phyloP scores from a whole-genome alignment of 2,797 vertebrate genomes.

The Pangasius krempfi region DNA sequence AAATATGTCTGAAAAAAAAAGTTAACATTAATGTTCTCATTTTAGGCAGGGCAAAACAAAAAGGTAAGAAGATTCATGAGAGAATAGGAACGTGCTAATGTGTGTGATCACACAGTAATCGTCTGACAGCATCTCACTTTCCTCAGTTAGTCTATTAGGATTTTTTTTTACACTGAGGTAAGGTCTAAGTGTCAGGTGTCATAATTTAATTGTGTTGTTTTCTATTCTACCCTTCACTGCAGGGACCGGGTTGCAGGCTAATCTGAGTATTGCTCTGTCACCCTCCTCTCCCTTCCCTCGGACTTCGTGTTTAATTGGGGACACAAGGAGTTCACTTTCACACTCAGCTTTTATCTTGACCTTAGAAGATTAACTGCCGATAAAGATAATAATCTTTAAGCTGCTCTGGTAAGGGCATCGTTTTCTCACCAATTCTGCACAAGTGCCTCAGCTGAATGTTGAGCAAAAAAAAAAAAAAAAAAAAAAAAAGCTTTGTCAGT shows the following conservation, averaged over 20 bases:
- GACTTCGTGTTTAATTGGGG: slow-evolving; percentile 76
- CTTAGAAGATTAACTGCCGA: slow-evolving; percentile 81
- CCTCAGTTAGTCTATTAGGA: slow-evolving; percentile 78
- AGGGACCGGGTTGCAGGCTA: slow-evolving; percentile 68
- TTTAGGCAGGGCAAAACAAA: slow-evolving; percentile 48
- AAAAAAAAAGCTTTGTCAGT: slow-evolving; percentile 32
- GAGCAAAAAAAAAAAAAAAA: neutral
- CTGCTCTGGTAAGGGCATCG: slow-evolving; percentile 76
- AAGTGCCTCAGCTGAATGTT: slow-evolving; percentile 27
- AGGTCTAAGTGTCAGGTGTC: slow-evolving; percentile 83
- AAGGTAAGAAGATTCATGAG: slow-evolving; percentile 53
- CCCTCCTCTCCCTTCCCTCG: slow-evolving; percentile 53
- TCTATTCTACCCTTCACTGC: slow-evolving; percentile 74
- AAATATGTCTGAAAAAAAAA: slow-evolving; percentile 51
- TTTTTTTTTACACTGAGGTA: slow-evolving; percentile 71
- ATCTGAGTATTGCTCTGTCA: slow-evolving; percentile 61
- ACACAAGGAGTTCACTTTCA: slow-evolving; percentile 77
- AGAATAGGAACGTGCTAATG: slow-evolving; percentile 73
- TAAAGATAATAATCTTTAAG: slow-evolving; percentile 81
- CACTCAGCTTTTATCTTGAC: slow-evolving; percentile 83
- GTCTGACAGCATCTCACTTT: slow-evolving; percentile 78
- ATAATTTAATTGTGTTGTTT: slow-evolving; percentile 86
- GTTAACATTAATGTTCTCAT: slow-evolving; percentile 60
- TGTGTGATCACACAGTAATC: slow-evolving; percentile 78
- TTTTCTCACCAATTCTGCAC: slow-evolving; percentile 59